phyloP scores from a whole-genome alignment of 2,888 invertebrate species.

The Hanleya hanleyi region DNA sequence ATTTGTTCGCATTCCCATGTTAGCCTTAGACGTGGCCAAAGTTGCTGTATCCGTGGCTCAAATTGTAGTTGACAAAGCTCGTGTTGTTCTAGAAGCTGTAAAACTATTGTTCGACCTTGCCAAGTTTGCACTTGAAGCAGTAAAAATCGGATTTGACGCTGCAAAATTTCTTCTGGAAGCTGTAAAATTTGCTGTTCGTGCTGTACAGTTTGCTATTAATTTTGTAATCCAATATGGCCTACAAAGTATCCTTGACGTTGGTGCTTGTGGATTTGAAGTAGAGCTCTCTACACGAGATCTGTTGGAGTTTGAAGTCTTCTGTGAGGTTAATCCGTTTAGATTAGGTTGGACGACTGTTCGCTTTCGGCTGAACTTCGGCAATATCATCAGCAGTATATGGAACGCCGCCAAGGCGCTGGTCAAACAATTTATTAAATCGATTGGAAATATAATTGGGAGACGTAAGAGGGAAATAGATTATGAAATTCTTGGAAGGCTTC shows the following conservation, averaged over 20 bases:
- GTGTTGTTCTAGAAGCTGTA: slow-evolving; percentile 1
- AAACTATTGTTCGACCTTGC: background rate
- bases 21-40: slow-evolving; percentile 1
- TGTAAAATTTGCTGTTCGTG: slow-evolving; percentile 8
- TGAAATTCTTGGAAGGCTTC: background rate
- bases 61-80: slow-evolving; percentile 4
- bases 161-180: background rate
- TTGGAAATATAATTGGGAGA: background rate
- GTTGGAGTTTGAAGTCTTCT: slow-evolving; percentile 11
- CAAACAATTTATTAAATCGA: slow-evolving; percentile 34
- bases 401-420: slow-evolving; percentile 7
- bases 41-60: background rate
- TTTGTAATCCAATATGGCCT: slow-evolving; percentile 3
- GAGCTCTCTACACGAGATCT: background rate
- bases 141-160: background rate
- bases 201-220: background rate
- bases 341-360: background rate
- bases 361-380: slow-evolving; percentile 8
- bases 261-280: slow-evolving; percentile 3
- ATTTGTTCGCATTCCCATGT: background rate
- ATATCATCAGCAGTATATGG: slow-evolving; percentile 4
- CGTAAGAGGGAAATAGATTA: background rate
- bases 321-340: slow-evolving; percentile 6
- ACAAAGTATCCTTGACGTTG: slow-evolving; percentile 12
- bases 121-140: background rate